These are phyloP conservation scores for Okamejei kenojei DNA, from an alignment of 2,797 vertebrate genomes.

Conservation along the genomic window DNA sequence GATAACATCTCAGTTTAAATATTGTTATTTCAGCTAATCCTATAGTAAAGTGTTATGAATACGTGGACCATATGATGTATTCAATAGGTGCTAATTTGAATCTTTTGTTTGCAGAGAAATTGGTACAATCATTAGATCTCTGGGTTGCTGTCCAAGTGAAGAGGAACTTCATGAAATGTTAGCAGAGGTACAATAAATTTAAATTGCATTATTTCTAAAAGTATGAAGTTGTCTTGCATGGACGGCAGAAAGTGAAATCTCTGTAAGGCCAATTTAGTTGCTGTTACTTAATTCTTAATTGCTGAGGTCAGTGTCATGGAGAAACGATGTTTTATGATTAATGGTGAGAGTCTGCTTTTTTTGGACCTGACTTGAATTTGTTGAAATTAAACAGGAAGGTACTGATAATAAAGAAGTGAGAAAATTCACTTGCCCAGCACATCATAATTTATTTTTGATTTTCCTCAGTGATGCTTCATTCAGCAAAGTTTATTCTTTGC, in stretches of 20 bases:
- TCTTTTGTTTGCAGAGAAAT: slow-evolving; percentile 65
- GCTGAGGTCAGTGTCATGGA: neutral
- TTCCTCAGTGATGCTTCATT: too few relatives aligned
- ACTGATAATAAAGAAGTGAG: neutral
- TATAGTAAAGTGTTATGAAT: neutral
- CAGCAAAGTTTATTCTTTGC: too few relatives aligned
- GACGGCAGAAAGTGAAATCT: neutral
- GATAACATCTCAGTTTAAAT: neutral
- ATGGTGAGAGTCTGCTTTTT: neutral
- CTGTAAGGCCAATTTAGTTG: neutral
- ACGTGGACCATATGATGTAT: neutral
- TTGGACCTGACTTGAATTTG: neutral
- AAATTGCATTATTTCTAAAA: neutral
- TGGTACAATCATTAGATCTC: slow-evolving; percentile 74
- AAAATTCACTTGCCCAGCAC: neutral
- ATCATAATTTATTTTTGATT: too few relatives aligned
- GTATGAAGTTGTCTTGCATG: neutral
- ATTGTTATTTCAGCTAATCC: neutral
- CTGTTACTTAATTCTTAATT: neutral
- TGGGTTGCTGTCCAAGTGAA: slow-evolving; percentile 80
- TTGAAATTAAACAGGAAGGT: neutral
- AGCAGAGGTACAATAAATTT: slow-evolving; percentile 60
- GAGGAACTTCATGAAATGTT: slow-evolving; percentile 73
- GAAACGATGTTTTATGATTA: neutral
- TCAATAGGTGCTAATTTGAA: neutral